These are phyloP conservation scores for Melanocharis versteri DNA, from an alignment of 2,113 vertebrate species.

Conservation along the genomic window DNA sequence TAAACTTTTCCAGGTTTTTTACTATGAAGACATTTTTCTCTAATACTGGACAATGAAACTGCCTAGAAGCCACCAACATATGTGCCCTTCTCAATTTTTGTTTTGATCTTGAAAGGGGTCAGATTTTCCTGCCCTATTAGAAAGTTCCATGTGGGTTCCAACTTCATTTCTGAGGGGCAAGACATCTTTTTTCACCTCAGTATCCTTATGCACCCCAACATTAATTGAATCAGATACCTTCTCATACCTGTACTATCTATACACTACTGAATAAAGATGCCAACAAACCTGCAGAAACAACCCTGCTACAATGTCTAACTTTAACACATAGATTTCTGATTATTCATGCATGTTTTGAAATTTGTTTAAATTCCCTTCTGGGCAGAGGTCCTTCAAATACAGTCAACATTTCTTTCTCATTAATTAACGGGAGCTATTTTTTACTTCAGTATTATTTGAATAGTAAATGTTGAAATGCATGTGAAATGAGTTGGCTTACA, in stretches of 20 bases:
- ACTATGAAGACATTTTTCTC: not conserved
- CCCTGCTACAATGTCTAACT: not conserved
- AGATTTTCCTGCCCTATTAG: not conserved
- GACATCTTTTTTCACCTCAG: not conserved
- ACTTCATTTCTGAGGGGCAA: not conserved
- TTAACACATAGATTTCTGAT: not conserved
- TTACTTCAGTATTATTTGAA: constrained; percentile 8
- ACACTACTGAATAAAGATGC: not conserved
- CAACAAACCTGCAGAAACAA: not conserved
- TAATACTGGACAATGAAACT: not conserved
- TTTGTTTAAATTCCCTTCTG: not conserved
- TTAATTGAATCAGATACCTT: not conserved
- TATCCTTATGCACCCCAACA: not conserved
- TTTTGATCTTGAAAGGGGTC: not conserved
- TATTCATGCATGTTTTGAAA: not conserved
- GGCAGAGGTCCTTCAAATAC: not conserved
- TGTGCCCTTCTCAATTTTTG: not conserved
- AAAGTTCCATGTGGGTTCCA: not conserved
- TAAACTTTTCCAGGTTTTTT: not conserved
- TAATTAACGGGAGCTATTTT: constrained; percentile 24
- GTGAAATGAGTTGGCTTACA: not conserved
- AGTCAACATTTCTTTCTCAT: not conserved
- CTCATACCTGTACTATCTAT: not conserved
- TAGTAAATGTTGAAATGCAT: not conserved
- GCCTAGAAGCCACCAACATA: not conserved